Percentiles rank a stretch among this genome's conserved stretches.
Conservation (phyloP, 2,797 vertebrate genomes). For the Paguma larvata region DNA sequence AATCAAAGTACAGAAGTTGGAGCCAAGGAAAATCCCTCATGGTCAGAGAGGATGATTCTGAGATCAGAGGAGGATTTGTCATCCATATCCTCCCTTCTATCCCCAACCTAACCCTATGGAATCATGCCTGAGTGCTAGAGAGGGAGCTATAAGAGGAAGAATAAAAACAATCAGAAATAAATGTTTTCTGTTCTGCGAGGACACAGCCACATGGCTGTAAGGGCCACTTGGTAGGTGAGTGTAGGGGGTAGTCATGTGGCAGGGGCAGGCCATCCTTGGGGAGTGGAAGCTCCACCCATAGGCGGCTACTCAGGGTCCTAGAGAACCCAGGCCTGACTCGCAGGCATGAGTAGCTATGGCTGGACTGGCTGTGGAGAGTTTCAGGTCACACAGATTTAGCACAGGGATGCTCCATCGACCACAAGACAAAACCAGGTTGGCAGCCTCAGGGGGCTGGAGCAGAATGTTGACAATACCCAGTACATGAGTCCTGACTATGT, state of each 20-base stretch:
- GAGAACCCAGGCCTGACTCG: background rate
- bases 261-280: accelerated
- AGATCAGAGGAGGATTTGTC: background rate
- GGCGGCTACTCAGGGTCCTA: background rate
- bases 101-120: too few species aligned
- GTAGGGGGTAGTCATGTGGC: accelerated
- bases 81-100: background rate
- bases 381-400: background rate
- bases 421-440: background rate
- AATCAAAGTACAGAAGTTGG: background rate
- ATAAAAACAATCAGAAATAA: background rate
- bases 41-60: background rate
- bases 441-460: background rate
- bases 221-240: accelerated
- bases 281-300: background rate
- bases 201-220: background rate
- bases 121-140: background rate
- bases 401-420: background rate
- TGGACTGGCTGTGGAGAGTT: background rate
- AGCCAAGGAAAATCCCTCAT: background rate
- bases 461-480: background rate
- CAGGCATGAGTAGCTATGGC: too few species aligned
- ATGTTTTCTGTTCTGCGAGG: background rate
- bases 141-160: background rate
- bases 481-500: background rate